These are phyloP conservation scores for Ceratina australensis DNA, from an alignment of 1,140 invertebrate genomes.

Conservation along the genomic window DNA sequence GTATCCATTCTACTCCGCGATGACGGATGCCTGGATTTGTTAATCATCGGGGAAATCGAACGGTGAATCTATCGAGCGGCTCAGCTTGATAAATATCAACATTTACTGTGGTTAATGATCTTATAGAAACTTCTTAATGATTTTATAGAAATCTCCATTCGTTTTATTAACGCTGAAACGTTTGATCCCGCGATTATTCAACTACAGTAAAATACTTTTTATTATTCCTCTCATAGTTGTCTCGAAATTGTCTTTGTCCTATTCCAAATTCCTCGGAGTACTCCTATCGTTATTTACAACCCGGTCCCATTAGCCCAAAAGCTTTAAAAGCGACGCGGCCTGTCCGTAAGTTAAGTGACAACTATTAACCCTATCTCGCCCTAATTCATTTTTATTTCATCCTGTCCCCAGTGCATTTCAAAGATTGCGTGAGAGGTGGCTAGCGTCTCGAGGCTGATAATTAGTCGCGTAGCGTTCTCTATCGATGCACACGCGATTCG, in stretches of 20 bases:
- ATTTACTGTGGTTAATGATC: no score
- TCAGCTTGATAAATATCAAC: background rate
- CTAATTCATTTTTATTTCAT: no score
- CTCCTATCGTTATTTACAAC: constrained; percentile 45
- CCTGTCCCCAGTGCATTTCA: no score
- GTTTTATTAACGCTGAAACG: no score
- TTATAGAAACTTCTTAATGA: no score
- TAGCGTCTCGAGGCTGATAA: no score
- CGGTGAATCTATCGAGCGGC: background rate
- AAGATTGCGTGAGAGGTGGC: background rate
- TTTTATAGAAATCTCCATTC: no score
- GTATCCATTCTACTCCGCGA: background rate
- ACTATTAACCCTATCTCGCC: no score
- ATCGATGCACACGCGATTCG: background rate
- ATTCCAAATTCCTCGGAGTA: background rate
- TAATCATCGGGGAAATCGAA: background rate
- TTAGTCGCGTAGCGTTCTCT: background rate
- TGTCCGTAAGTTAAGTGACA: constrained; percentile 31
- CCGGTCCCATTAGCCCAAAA: constrained; percentile 64
- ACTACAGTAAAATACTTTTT: no score
- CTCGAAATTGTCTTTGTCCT: no score
- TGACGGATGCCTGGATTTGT: background rate
- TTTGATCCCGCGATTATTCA: constrained; percentile 15
- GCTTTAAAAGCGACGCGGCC: constrained; percentile 50
- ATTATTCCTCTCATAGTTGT: no score